Evolutionary conservation across 1,140 invertebrate genomes (phyloP).

Genomic region (Drosophila micromelanica): DNA sequence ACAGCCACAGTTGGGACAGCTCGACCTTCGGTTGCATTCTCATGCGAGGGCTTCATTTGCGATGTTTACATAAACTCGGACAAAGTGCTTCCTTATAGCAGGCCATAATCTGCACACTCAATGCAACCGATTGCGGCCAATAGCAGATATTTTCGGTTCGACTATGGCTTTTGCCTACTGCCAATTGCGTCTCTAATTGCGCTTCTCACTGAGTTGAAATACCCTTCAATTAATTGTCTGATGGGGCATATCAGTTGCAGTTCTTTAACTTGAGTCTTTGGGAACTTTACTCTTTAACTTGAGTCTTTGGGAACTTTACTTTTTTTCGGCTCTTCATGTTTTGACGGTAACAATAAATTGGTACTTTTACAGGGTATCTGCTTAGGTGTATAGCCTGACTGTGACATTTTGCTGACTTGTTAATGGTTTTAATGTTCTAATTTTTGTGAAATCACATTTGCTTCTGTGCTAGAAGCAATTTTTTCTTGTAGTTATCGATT

Average conservation of each 20-base stretch:
- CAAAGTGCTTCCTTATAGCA: slow-evolving; percentile 42
- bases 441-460: no score
- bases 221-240: not conserved
- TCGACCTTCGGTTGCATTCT: slow-evolving; percentile 19
- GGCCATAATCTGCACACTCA: slow-evolving; percentile 43
- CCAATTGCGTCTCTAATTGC: slow-evolving; percentile 18
- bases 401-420: no score
- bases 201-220: slow-evolving; percentile 1
- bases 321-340: no score
- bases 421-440: no score
- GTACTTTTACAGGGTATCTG: no score
- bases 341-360: no score
- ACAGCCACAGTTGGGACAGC: slow-evolving; percentile 6
- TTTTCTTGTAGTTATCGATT: no score
- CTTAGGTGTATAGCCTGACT: no score
- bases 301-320: no score
- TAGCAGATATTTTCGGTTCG: slow-evolving; percentile 28
- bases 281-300: no score
- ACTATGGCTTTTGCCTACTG: not conserved
- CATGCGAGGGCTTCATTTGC: slow-evolving; percentile 21
- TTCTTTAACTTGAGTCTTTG: no score
- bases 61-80: slow-evolving; percentile 47
- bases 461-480: no score
- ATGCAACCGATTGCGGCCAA: slow-evolving; percentile 42
- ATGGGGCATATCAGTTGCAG: not conserved